phyloP scores from a whole-genome alignment of 2,888 invertebrate species.

The Hartigia nigra region DNA sequence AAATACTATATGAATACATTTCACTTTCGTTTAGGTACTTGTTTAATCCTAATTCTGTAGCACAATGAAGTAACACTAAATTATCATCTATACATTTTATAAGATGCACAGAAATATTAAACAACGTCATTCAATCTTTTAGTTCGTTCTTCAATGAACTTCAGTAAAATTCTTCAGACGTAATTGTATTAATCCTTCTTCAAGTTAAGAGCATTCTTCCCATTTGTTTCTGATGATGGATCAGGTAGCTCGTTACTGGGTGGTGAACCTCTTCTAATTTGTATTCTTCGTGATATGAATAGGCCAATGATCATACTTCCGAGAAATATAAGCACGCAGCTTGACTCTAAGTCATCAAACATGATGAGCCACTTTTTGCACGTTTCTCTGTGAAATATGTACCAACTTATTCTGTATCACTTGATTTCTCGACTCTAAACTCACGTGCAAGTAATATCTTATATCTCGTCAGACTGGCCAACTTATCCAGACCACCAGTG shows the following conservation, averaged over 20 bases:
- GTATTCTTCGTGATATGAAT: not conserved
- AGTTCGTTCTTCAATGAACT: not conserved
- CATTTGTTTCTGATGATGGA: not conserved
- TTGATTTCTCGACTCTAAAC: not conserved
- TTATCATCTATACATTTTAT: not conserved
- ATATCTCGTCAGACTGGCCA: not conserved
- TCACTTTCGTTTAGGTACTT: not conserved
- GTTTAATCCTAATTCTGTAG: not conserved
- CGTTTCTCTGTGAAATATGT: not conserved
- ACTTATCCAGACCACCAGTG: not conserved
- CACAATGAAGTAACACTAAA: not conserved
- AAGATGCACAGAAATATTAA: not conserved
- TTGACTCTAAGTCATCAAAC: not conserved
- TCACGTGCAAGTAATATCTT: not conserved
- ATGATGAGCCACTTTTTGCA: not conserved
- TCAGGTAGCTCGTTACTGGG: not conserved
- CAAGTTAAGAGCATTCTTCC: not conserved
- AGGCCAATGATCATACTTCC: not conserved
- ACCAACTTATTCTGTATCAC: not conserved
- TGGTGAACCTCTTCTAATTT: not conserved
- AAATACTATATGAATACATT: not conserved
- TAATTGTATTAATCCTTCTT: not conserved
- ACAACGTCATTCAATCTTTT: not conserved
- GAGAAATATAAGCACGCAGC: not conserved
- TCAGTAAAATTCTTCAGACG: not conserved